These are phyloP conservation scores for Micromys minutus DNA, from an alignment of 2,113 vertebrate species.

Conservation along the genomic window DNA sequence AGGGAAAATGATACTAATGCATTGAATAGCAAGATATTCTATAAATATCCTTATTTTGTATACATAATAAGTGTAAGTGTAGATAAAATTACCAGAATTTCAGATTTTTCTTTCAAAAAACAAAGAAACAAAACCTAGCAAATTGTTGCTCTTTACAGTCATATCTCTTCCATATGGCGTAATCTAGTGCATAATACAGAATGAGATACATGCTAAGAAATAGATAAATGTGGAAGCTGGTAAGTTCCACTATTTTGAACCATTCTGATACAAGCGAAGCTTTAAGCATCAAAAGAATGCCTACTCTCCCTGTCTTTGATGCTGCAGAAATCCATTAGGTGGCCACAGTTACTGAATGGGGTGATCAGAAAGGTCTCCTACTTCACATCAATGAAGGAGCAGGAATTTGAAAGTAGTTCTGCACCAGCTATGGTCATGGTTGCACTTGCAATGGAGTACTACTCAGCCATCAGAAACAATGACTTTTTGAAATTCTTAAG, in stretches of 20 bases:
- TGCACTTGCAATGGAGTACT: too few species aligned
- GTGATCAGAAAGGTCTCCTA: neutral
- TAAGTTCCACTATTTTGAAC: conserved; percentile 29
- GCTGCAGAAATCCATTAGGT: neutral
- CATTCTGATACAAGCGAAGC: neutral
- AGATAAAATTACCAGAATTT: neutral
- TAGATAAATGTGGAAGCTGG: neutral
- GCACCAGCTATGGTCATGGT: neutral
- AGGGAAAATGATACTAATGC: neutral
- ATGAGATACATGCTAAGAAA: neutral
- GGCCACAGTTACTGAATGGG: neutral
- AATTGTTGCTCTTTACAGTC: neutral
- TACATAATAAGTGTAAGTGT: neutral
- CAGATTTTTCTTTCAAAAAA: neutral
- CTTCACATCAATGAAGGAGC: neutral
- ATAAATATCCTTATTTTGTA: neutral
- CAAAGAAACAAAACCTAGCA: neutral
- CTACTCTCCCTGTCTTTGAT: conserved; percentile 16
- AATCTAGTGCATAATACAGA: neutral
- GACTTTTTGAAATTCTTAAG: too few species aligned
- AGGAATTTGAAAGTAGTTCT: neutral
- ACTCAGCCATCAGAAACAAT: too few species aligned
- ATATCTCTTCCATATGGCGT: neutral
- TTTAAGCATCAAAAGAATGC: neutral
- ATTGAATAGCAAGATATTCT: neutral